Conservation (phyloP, 1,140 invertebrate species). For the Lasioglossum albipes region DNA sequence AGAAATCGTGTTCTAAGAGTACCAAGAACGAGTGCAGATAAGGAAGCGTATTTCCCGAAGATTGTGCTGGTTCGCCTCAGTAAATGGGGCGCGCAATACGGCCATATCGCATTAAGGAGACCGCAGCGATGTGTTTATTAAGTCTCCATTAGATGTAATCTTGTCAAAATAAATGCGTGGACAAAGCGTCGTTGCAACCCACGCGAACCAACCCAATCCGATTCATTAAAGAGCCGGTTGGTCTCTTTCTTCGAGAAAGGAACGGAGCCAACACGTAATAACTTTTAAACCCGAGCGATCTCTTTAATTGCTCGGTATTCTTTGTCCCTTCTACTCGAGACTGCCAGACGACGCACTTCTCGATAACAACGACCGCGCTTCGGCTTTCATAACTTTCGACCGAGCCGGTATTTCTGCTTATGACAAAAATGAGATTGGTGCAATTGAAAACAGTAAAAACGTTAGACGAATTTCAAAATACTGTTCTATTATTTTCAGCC, state of each 20-base stretch:
- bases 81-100: not conserved
- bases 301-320: not conserved
- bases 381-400: no score
- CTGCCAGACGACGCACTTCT: no score
- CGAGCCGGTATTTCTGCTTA: no score
- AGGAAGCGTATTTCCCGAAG: not conserved
- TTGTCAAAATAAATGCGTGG: slow-evolving; percentile 38
- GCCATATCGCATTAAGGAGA: not conserved
- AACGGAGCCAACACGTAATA: not conserved
- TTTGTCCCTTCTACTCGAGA: no score
- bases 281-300: slow-evolving; percentile 1
- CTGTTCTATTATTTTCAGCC: no score
- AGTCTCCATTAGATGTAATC: slow-evolving; percentile 34
- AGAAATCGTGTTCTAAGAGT: no score
- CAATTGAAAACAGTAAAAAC: no score
- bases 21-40: no score
- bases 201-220: slow-evolving; percentile 29
- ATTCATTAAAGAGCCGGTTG: slow-evolving; percentile 51
- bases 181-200: slow-evolving; percentile 15
- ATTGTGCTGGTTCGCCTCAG: not conserved
- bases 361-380: no score
- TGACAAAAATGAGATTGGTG: no score
- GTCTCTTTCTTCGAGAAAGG: slow-evolving; percentile 40
- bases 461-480: no score
- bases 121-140: slow-evolving; percentile 18